A percentile compares a stretch with the other conserved stretches of the same genome.
Conservation (phyloP, 53 echinoderm and acorn worm genomes). For the Paracentrotus lividus region DNA sequence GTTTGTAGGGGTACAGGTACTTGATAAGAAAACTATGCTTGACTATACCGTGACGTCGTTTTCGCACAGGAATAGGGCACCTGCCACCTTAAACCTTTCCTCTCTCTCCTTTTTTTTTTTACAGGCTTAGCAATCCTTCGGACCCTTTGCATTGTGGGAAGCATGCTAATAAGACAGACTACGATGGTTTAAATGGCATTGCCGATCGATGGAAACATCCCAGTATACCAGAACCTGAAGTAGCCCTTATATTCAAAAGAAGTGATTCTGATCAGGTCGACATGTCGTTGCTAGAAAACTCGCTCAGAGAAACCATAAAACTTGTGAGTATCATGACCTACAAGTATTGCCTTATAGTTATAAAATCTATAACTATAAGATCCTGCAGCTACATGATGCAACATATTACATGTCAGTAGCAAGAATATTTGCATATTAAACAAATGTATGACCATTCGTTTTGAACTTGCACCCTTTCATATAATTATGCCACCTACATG, state of each 20-base stretch:
- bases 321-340: conserved; percentile 85
- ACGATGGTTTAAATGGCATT: conserved; percentile 86
- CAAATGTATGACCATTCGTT: no score
- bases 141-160: conserved; percentile 91
- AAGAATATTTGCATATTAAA: no score
- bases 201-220: conserved; percentile 83
- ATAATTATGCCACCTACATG: no score
- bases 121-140: conserved; percentile 62
- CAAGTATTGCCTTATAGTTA: no score
- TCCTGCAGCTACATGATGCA: no score
- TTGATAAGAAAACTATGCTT: no score
- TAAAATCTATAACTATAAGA: no score
- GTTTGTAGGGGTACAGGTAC: no score
- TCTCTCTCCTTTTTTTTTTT: not conserved
- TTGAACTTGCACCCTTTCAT: no score
- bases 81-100: not conserved
- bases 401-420: no score
- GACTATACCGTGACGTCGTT: no score
- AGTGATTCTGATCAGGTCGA: conserved; percentile 93
- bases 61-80: no score
- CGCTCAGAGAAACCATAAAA: conserved; percentile 87
- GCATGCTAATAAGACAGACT: conserved; percentile 85
- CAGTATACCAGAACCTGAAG: conserved; percentile 96
- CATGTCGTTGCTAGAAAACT: conserved; percentile 84
- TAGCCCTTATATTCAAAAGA: conserved; percentile 95